Base-by-base conservation (phyloP, 2,888 invertebrate species). In the Drymonia ruficornis region DNA sequence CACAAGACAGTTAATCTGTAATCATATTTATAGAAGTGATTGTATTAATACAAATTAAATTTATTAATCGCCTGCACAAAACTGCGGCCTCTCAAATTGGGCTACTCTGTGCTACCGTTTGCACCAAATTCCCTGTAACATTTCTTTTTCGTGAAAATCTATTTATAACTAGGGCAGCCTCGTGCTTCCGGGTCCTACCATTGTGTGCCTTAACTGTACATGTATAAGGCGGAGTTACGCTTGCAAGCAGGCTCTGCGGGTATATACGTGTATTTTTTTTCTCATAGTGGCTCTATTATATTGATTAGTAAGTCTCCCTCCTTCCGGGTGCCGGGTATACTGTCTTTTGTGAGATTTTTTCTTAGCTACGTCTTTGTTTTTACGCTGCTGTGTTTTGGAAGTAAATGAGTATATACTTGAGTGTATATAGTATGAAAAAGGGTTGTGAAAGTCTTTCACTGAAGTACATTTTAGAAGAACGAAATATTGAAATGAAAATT, bases 131-230 rank as follows among this genome's bases (percentile, higher is more conserved):
- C 91, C 88, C 90, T 89, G 91, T 89, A 91, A 91, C 91, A 89
- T 92, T 92, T 92, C 91, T 92, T 92, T 91, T 91, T 91, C 91
- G 92, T 90, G 91, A 91, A 92, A 92, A 92, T 92, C 91, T 92
- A 92, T 92, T 92, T 92, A 92, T 92, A 92, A 92, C 89, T 91
- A 91, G 91, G 90, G 88, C 91, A 87, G 83, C 80, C 83, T 81
- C 83, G 83, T 74, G 75, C 73, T 75, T 63, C 72, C 67, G 57
- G 60, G 63, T 61, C 59, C 59, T 55, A 56, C 43, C 53, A 61
- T 74, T 75, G 67, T 76, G 57, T 62, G 74, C 81, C 66, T 73
- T 81, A 73, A 56, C 55, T 56, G 55, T 71, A 59, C 66, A 70
- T 59, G 59, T 56, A 53, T 67, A 80, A 58, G 71, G 74, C 78